Evolutionary conservation across 2,113 vertebrate genomes (phyloP).

Genomic region (Pantherophis guttatus): DNA sequence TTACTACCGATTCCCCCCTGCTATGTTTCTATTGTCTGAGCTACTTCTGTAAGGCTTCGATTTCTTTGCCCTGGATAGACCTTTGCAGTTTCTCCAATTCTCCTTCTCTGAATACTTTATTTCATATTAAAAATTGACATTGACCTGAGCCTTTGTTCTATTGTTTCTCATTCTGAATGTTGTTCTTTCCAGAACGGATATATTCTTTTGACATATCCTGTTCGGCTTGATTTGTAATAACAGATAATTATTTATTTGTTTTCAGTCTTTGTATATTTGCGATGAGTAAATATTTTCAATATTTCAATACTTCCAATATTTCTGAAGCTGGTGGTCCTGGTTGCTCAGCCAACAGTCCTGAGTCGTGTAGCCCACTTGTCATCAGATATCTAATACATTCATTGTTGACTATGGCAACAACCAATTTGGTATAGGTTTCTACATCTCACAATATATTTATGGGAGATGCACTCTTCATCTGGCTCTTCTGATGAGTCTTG

Average conservation of each 20-base stretch:
- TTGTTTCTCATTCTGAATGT: not conserved
- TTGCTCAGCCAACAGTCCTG: not conserved
- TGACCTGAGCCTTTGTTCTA: not conserved
- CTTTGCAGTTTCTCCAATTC: not conserved
- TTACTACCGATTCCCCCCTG: not conserved
- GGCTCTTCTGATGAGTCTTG: not conserved
- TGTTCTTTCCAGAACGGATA: not conserved
- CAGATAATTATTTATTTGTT: not conserved
- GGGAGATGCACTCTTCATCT: not conserved
- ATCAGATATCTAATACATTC: not conserved
- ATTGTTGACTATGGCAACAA: not conserved
- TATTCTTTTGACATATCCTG: not conserved
- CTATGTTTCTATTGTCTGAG: not conserved
- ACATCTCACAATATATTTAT: not conserved
- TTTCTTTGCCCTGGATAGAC: not conserved
- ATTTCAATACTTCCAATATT: not conserved
- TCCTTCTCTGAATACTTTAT: no score
- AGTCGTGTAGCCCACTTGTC: not conserved
- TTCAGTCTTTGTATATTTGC: not conserved
- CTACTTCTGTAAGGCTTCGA: not conserved
- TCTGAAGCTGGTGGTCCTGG: not conserved
- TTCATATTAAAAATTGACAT: not conserved
- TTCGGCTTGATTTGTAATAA: not conserved
- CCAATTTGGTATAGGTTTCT: not conserved
- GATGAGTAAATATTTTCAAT: not conserved